Evolutionary conservation across 2,797 vertebrate species (phyloP), one percentile per base, ranked within the genome.

Genomic region (Coregonus ussuriensis): DNA sequence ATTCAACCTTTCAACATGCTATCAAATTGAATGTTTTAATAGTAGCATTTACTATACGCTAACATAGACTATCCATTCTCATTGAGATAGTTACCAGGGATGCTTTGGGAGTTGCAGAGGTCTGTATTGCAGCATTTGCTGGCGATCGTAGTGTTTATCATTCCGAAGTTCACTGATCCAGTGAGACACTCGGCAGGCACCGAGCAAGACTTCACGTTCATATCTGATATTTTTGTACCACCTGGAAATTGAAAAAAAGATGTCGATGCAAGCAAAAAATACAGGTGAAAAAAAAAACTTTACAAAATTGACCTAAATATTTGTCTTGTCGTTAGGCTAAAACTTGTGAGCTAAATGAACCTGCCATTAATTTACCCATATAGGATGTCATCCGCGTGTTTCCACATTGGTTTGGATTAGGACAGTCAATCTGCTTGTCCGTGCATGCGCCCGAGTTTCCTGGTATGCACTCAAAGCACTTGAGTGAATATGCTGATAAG

Each of bases 111-210:
- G 82, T 93, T 94, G 85, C 92, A 94, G 9, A 82, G 76, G 0
- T 83, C 33, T 0, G 81, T 2, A 66, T 0, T 13, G 81, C 93
- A 94, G 63, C 92, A 93, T 1, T 62, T 29, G 65, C 0, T 79
- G 29, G 7, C 71, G 0, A 88, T 0, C 0, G 47, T 0, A 0
- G n/a, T 71, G 72, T 0, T 0, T 1, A 1, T 1, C 0, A 25
- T 0, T 75, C 88, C 92, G 56, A 72, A 78, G 78, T 90, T 90
- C 21, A 88, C 0, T 0, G 90, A 88, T 3, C 15, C 80, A 0
- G 52, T 13, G 1, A 73, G 0, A 72, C 92, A 93, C 0, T 83
- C 6, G 1, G 25, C 15, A 6, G 77, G 0, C 0, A 1, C 0
- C 21, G 3, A 0, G 69, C 91, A 93, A 0, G 0, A 0, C 65